These are phyloP conservation scores for Atethmia centrago DNA, from an alignment of 2,888 invertebrate species.

Conservation along the genomic window DNA sequence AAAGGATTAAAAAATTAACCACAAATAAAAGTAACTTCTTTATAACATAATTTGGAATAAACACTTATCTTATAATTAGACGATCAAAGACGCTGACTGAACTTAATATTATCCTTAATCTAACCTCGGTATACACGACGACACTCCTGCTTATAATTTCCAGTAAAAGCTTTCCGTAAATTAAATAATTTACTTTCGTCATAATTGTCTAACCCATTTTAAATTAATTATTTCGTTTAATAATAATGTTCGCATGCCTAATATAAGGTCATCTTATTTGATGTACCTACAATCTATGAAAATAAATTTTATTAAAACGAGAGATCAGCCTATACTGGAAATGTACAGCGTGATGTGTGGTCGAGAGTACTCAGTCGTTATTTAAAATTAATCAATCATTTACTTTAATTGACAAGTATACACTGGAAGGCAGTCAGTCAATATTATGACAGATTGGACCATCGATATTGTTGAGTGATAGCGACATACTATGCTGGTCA, in stretches of 20 bases:
- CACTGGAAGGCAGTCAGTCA: neutral
- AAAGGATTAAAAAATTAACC: conserved; percentile 50
- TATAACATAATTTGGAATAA: conserved; percentile 60
- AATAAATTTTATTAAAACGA: neutral
- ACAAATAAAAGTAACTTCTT: conserved; percentile 60
- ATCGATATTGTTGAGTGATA: neutral
- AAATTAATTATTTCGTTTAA: too few species aligned
- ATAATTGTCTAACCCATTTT: too few species aligned
- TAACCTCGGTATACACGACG: conserved; percentile 4
- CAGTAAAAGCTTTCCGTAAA: neutral
- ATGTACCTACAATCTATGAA: too few species aligned
- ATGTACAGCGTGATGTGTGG: neutral
- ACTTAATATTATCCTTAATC: conserved; percentile 55
- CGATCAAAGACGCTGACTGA: conserved; percentile 62
- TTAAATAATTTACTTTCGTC: too few species aligned
- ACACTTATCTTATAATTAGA: conserved; percentile 54
- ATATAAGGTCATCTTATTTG: too few species aligned
- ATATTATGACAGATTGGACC: neutral
- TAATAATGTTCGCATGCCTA: too few species aligned
- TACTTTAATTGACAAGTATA: neutral
- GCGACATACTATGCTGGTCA: neutral
- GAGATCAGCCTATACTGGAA: neutral
- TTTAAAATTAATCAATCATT: conserved; percentile 11
- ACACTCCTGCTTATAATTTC: neutral
- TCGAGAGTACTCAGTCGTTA: neutral